These are phyloP conservation scores for Carduelis carduelis DNA, from an alignment of 2,797 vertebrate genomes.

Conservation along the genomic window DNA sequence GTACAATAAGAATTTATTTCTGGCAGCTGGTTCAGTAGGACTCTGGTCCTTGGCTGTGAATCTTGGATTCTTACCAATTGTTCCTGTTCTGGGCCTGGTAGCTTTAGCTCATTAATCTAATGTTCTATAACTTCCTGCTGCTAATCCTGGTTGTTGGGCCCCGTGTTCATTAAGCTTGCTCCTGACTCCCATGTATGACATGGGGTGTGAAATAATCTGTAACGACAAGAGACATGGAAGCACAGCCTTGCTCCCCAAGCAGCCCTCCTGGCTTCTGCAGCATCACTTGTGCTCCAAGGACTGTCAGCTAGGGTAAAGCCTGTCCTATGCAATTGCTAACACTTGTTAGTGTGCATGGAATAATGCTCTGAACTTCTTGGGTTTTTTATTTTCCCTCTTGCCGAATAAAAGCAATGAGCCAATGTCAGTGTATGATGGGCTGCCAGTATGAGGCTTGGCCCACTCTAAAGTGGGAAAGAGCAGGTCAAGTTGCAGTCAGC, in stretches of 20 bases:
- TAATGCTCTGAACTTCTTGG: neutral
- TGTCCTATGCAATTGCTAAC: neutral
- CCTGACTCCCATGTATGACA: neutral
- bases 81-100: conserved; percentile 9
- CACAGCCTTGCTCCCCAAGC: neutral
- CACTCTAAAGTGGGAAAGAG: neutral
- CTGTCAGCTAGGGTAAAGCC: neutral
- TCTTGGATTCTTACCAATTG: conserved; percentile 24
- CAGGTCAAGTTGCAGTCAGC: neutral
- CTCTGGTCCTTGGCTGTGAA: neutral
- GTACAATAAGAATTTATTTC: neutral
- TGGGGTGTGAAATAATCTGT: neutral
- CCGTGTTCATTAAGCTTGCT: neutral
- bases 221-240: fast-evolving
- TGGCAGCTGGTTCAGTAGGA: neutral
- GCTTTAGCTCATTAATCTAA: conserved; percentile 34
- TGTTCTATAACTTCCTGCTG: conserved; percentile 34
- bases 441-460: neutral
- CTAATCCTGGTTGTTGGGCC: conserved; percentile 24
- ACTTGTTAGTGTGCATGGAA: neutral
- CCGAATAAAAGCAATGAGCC: neutral
- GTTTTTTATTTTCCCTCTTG: neutral
- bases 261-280: neutral
- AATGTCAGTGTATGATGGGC: neutral
- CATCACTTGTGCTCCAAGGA: neutral